These are phyloP conservation scores for Tromatobia lineatoria DNA, from an alignment of 2,888 invertebrate genomes.

Conservation along the genomic window DNA sequence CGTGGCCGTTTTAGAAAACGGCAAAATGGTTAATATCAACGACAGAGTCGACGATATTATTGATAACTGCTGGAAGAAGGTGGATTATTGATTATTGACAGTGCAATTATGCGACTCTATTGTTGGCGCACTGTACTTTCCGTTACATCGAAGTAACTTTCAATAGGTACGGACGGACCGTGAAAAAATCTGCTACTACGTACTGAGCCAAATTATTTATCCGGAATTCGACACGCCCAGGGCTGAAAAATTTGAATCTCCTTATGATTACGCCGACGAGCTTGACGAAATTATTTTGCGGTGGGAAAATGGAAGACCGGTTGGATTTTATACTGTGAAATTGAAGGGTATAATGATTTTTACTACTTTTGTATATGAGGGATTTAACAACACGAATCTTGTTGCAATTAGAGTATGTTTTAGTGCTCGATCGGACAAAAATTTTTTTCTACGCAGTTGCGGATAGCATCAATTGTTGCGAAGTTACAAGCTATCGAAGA, in stretches of 20 bases:
- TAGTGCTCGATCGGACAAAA: too few relatives aligned
- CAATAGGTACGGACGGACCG: constrained; percentile 74
- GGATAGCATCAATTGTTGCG: too few relatives aligned
- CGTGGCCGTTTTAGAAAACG: constrained; percentile 62
- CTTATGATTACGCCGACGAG: constrained; percentile 77
- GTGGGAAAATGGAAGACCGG: constrained; percentile 79
- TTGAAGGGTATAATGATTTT: constrained; percentile 78
- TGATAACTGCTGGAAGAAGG: constrained; percentile 72
- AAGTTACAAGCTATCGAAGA: too few relatives aligned
- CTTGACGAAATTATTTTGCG: constrained; percentile 75
- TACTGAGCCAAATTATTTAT: constrained; percentile 80
- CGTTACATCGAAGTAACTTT: constrained; percentile 7
- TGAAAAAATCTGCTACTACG: constrained; percentile 77
- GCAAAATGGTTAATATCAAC: constrained; percentile 62
- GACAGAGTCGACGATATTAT: constrained; percentile 58
- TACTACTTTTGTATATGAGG: background rate
- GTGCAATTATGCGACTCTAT: background rate
- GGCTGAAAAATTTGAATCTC: constrained; percentile 75
- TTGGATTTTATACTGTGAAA: constrained; percentile 84
- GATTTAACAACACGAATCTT: too few relatives aligned
- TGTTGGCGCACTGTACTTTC: background rate
- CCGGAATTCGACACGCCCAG: constrained; percentile 77
- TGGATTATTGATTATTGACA: constrained; percentile 30
- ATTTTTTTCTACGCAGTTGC: too few relatives aligned
- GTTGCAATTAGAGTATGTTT: too few relatives aligned